A percentile compares a stretch with the other conserved stretches of the same genome.
Conservation (phyloP, 2,888 invertebrate genomes). For the Drosophila meridionalis region DNA sequence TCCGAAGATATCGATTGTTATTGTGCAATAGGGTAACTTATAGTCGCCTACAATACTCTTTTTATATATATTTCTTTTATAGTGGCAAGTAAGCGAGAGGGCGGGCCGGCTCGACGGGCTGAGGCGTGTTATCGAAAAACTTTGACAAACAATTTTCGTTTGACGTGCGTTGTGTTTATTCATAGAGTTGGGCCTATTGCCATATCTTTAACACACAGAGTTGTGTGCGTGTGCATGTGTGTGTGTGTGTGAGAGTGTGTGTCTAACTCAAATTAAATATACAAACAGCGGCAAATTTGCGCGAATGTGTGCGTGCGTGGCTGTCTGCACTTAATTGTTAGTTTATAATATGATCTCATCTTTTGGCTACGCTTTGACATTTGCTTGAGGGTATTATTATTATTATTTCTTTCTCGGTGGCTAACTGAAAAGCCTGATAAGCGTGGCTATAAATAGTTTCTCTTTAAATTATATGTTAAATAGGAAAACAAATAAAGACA, state of each 20-base stretch:
- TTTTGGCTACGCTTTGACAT: conserved; percentile 50
- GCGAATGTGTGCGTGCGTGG: background rate
- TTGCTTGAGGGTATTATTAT: conserved; percentile 21
- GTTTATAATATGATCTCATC: conserved; percentile 76
- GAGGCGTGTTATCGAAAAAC: conserved; percentile 72
- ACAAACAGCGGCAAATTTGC: conserved; percentile 65
- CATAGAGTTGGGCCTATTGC: conserved; percentile 55
- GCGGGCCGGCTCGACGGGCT: conserved; percentile 12
- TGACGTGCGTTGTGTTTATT: conserved; percentile 72
- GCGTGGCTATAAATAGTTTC: conserved; percentile 48
- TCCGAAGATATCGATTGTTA: background rate
- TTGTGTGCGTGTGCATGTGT: conserved; percentile 5
- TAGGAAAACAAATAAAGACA: conserved; percentile 13
- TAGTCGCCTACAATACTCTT: background rate
- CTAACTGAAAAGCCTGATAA: conserved; percentile 53
- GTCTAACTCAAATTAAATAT: conserved; percentile 64
- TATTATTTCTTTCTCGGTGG: conserved; percentile 23
- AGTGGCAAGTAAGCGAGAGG: conserved; percentile 5
- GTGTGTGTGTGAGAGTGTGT: conserved; percentile 9
- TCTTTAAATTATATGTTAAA: conserved; percentile 15
- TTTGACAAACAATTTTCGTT: conserved; percentile 77
- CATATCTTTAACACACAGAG: conserved; percentile 48
- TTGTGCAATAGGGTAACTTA: background rate
- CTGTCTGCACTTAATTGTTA: conserved; percentile 68
- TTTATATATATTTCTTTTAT: conserved; percentile 10